phyloP scores from a whole-genome alignment of 2,113 vertebrate species.

The Phyllostomus hastatus region DNA sequence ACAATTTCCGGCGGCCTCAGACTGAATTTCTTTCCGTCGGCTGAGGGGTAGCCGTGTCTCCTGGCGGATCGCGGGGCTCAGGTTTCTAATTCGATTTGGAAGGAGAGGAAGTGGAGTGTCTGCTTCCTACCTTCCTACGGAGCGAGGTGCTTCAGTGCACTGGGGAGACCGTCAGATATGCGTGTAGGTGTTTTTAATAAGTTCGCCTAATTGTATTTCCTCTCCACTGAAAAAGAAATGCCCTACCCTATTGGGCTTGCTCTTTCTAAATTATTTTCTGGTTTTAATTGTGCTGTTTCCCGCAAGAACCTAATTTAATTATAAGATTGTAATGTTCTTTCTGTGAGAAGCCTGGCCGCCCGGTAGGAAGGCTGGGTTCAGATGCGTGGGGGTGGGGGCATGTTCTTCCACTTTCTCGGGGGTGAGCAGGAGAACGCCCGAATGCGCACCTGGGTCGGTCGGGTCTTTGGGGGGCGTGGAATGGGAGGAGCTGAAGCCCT shows the following conservation, averaged over 20 bases:
- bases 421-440: neutral
- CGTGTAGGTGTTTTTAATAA: conserved; percentile 84
- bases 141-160: conserved; percentile 40
- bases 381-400: rapidly evolving
- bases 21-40: conserved; percentile 62
- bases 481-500: no score
- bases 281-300: conserved; percentile 73
- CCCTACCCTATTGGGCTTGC: conserved; percentile 67
- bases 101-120: conserved; percentile 66
- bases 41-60: conserved; percentile 79
- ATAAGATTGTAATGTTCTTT: neutral
- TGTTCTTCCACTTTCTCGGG: neutral
- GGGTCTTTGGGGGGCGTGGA: neutral
- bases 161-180: conserved; percentile 69
- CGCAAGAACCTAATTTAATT: conserved; percentile 67
- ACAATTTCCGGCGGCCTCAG: conserved; percentile 75
- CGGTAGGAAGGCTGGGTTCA: neutral
- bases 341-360: neutral
- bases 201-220: conserved; percentile 80
- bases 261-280: conserved; percentile 71
- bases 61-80: conserved; percentile 73
- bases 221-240: conserved; percentile 77
- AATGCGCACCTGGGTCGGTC: rapidly evolving
- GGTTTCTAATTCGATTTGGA: conserved; percentile 79
- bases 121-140: conserved; percentile 42